phyloP scores from a whole-genome alignment of 2,888 invertebrate species.

The Coelopa pilipes region DNA sequence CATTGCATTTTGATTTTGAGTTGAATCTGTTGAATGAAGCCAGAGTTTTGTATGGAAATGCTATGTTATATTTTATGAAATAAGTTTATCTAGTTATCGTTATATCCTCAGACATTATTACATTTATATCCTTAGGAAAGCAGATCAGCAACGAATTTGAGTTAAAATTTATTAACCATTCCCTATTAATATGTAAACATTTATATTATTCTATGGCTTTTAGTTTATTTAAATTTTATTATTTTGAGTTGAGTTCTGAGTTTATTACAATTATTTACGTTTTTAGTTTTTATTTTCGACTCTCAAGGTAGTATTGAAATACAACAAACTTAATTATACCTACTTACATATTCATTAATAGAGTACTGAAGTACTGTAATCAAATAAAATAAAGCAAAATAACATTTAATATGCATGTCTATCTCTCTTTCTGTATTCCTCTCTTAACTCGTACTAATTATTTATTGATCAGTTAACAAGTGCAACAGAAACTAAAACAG shows the following conservation, averaged over 20 bases:
- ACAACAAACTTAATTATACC: neutral
- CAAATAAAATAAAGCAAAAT: conserved; percentile 19
- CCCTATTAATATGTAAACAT: neutral
- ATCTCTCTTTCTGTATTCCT: conserved; percentile 8
- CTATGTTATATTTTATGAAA: too few relatives aligned
- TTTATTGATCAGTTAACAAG: neutral
- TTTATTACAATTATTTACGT: too few relatives aligned
- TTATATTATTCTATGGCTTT: neutral
- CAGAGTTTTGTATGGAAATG: too few relatives aligned
- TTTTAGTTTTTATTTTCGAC: too few relatives aligned
- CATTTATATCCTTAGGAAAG: too few relatives aligned
- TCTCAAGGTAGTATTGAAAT: too few relatives aligned
- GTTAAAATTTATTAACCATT: conserved; percentile 10
- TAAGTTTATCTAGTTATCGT: too few relatives aligned
- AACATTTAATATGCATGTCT: conserved; percentile 31
- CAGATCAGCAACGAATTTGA: neutral
- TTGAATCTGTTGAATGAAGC: too few relatives aligned
- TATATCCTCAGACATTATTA: too few relatives aligned
- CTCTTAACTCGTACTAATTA: conserved; percentile 23
- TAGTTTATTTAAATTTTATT: conserved; percentile 17
- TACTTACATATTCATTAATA: neutral
- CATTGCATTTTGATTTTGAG: too few relatives aligned
- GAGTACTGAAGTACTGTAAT: neutral
- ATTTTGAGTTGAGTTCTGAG: neutral
- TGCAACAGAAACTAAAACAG: conserved; percentile 7